A percentile compares a stretch with the other conserved stretches of the same genome.
Conservation (phyloP, 2,797 vertebrate species). For the Sardinella longiceps region DNA sequence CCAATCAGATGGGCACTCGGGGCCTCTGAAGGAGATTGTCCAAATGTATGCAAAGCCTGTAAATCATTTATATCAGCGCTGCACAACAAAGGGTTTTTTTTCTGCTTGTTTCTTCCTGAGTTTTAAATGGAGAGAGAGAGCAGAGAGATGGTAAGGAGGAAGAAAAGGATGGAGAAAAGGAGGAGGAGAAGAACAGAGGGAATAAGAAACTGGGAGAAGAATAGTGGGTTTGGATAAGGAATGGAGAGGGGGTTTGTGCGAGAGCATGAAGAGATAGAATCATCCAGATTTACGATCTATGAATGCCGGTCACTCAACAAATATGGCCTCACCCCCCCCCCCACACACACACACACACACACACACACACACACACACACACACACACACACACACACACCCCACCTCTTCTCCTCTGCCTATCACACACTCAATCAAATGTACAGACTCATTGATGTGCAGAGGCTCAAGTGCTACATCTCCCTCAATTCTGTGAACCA, state of each 20-base stretch:
- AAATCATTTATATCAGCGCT: slow-evolving; percentile 75
- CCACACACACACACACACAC: no score
- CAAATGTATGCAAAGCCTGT: slow-evolving; percentile 78
- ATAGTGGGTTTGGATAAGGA: neutral
- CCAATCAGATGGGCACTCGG: slow-evolving; percentile 64
- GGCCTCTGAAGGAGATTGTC: slow-evolving; percentile 72
- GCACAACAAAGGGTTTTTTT: slow-evolving; percentile 70
- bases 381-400: neutral
- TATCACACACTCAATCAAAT: slow-evolving; percentile 26
- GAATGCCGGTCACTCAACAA: slow-evolving; percentile 17
- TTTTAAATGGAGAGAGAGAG: slow-evolving; percentile 49
- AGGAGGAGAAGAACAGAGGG: neutral
- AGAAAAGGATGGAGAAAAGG: neutral
- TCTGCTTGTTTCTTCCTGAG: slow-evolving; percentile 49
- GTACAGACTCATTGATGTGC: slow-evolving; percentile 27
- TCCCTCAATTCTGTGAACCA: slow-evolving; percentile 17
- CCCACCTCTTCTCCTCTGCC: neutral
- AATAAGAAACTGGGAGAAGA: neutral
- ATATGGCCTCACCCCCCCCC: neutral
- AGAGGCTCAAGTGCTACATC: slow-evolving; percentile 24
- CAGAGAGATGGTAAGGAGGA: neutral
- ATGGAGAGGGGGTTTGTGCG: neutral
- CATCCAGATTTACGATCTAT: slow-evolving; percentile 18
- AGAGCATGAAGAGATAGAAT: neutral
- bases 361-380: neutral